Conservation (phyloP, 2,888 invertebrate species). For the Horisme vitalbata region DNA sequence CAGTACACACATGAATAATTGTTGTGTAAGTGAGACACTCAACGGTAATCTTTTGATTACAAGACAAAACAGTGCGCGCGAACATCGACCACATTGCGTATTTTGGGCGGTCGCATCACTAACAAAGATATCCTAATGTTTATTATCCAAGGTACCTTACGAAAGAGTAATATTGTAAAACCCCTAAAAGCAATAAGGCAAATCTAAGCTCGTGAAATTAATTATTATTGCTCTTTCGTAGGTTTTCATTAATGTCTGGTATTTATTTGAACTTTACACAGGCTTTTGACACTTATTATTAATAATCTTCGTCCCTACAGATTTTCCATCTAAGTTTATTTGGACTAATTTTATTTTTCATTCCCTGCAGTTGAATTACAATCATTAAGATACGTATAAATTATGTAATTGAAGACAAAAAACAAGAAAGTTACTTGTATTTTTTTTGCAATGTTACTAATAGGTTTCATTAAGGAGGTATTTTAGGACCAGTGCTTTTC, state of each 20-base stretch:
- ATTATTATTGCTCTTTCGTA: conserved; percentile 37
- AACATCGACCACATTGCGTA: conserved; percentile 67
- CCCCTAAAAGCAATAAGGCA: conserved; percentile 46
- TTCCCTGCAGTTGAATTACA: too few species aligned
- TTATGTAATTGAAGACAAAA: too few species aligned
- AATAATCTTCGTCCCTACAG: too few species aligned
- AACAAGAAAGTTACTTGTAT: too few species aligned
- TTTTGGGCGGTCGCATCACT: conserved; percentile 57
- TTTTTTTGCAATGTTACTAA: background rate
- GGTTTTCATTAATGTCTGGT: conserved; percentile 2
- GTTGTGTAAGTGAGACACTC: conserved; percentile 6
- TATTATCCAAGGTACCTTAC: conserved; percentile 26
- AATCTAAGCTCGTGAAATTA: conserved; percentile 36
- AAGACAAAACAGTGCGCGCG: conserved; percentile 69
- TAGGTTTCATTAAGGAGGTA: background rate
- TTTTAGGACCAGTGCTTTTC: background rate
- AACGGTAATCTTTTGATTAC: conserved; percentile 2
- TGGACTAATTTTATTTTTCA: background rate
- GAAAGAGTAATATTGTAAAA: conserved; percentile 37
- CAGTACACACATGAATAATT: conserved; percentile 13
- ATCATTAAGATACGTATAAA: too few species aligned
- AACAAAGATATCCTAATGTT: conserved; percentile 1
- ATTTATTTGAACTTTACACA: background rate
- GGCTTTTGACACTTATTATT: background rate
- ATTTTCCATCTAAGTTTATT: too few species aligned